phyloP scores from a whole-genome alignment of 2,797 vertebrate genomes.

The Melanogrammus aeglefinus region DNA sequence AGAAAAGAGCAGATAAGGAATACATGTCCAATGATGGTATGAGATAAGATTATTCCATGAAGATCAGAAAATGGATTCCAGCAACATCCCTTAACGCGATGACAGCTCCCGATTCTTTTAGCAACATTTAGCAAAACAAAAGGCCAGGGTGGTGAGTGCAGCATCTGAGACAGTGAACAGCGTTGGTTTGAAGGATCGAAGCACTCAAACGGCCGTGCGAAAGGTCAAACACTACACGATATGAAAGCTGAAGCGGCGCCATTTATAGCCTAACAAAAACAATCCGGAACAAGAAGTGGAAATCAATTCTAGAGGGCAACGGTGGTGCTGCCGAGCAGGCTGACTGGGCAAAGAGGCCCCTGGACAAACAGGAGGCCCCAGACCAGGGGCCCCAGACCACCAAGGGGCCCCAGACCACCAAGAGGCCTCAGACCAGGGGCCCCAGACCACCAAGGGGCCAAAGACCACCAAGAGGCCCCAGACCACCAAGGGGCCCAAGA shows the following conservation, averaged over 20 bases:
- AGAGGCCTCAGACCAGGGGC: too few relatives aligned
- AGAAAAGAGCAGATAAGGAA: background rate
- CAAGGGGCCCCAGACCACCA: background rate
- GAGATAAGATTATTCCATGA: background rate
- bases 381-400: background rate
- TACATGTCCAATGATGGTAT: background rate
- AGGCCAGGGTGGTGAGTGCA: background rate
- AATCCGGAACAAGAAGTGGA: background rate
- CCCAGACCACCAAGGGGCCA: too few relatives aligned
- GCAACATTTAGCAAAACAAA: background rate
- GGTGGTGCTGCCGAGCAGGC: background rate
- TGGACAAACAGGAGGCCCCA: background rate
- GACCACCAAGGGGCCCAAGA: too few relatives aligned
- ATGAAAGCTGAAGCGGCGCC: background rate
- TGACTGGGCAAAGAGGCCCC: background rate
- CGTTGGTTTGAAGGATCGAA: background rate
- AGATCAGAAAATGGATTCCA: background rate
- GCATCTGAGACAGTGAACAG: constrained; percentile 1
- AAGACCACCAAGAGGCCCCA: too few relatives aligned
- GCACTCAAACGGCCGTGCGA: background rate
- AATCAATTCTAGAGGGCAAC: background rate
- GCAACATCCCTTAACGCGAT: background rate
- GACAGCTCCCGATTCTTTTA: background rate
- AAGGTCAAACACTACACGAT: background rate
- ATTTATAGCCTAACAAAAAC: background rate